Base-by-base conservation (phyloP, 2,888 invertebrate species). In the Drosophila histrio region DNA sequence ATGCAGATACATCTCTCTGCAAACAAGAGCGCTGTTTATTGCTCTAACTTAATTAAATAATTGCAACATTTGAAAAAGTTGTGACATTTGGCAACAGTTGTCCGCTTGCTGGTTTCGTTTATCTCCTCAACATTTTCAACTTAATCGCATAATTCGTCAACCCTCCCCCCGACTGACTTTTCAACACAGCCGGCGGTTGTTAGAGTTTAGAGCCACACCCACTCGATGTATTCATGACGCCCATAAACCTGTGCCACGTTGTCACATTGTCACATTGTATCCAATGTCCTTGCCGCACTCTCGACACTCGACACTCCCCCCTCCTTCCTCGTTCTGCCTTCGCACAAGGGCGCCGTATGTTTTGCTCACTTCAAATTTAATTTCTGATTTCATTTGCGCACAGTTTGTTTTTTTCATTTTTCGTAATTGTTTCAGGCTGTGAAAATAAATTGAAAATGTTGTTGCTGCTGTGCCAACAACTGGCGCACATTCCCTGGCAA, bases 371-470 rank as follows among this genome's bases (percentile, higher is more conserved):
- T 87, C 65, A 84, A 84, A 84, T 84, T 84, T 84, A 84, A 84
- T 84, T 84, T 87, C 75, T 84, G 82, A 84, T 87, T 84, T 84
- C 82, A 84, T 84, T 84, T 86, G 79, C 78, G 77, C 84, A 78
- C 77, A 86, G 76, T 86, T 80, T 78, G 62, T 71, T 69, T 69
- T 70, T 62, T 44, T 61, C 53, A 30, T 43, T 38, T 44, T 19
- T 41, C 72, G 74, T 87, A 83, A 86, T 83, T 83, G 83, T 87
- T 83, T 79, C 84, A 87, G 83, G 74, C 87, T 86, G 83, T 81
- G 83, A 86, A 86, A 83, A 87, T 87, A 83, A 83, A 83, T 83
- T 87, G 83, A 87, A 86, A 84, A 66, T 75, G 73, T 68, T 68
- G 82, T 59, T 64, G 65, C 71, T 69, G 83, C 66, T 66, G 65